phyloP scores from a whole-genome alignment of 2,113 vertebrate species.

The Progne subis region DNA sequence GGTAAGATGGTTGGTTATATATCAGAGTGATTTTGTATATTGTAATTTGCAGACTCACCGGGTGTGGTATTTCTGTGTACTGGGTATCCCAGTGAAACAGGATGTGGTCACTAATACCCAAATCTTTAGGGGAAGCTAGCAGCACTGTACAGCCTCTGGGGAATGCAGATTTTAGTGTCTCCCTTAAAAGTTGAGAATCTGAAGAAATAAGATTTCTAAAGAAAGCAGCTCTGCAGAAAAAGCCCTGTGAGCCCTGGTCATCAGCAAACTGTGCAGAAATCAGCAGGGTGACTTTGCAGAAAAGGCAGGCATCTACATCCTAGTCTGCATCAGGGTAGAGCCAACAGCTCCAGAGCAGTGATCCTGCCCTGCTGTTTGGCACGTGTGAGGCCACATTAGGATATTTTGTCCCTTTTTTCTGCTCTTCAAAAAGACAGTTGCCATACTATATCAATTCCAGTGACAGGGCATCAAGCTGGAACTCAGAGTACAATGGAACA shows the following conservation, averaged over 20 bases:
- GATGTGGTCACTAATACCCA: not conserved
- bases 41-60: not conserved
- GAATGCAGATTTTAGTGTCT: not conserved
- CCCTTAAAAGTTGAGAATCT: not conserved
- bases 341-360: not conserved
- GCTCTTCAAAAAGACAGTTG: not conserved
- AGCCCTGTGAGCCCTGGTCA: too few species aligned
- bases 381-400: not conserved
- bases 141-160: not conserved
- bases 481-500: not conserved
- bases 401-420: not conserved
- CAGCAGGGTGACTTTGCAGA: not conserved
- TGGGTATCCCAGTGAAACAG: not conserved
- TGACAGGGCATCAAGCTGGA: not conserved
- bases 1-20: not conserved
- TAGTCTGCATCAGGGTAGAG: not conserved
- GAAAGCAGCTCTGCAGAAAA: not conserved
- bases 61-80: not conserved
- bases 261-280: not conserved
- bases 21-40: not conserved
- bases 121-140: not conserved
- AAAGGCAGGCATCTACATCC: not conserved
- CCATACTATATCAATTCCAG: not conserved
- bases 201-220: not conserved
- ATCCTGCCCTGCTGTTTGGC: not conserved